Base-by-base conservation (phyloP, 2,797 vertebrate genomes). In the Enteromius thamalakanensis region DNA sequence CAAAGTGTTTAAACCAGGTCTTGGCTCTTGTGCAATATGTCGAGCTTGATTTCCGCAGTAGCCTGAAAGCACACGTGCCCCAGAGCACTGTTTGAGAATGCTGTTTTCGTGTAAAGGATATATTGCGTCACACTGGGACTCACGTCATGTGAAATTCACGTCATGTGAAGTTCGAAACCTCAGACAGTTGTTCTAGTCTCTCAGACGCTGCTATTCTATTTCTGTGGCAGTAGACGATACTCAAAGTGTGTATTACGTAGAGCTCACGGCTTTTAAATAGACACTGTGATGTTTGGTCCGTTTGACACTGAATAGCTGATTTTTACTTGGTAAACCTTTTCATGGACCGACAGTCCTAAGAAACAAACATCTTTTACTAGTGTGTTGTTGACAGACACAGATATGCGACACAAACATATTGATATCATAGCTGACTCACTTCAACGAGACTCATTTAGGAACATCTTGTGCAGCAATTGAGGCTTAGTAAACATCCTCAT, bases 341-440 rank as follows among this genome's bases (percentile, higher is more conserved):
- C 40, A 78, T 21, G 19, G 45, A 49, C 10, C 14, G 62, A 53
- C 23, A 64, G 14, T 45, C 15, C 29, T 40, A 34, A 29, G 42
- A 62, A 76, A 42, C 15, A 29, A 15, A 65, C 3, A 26, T 69
- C 34, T 40, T 70, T 23, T 42, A 60, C 17, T 53, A 80, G n/a
- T 80, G n/a, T 70, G 53, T 26, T 77, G 29, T 55, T 85, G 3
- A 74, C 32, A 26, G 58, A 49, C 12, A 40, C 26, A 19, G 55
- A 21, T 71, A 62, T 75, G 75, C 65, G 74, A 69, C 86, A 58
- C 32, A 81, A 68, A 84, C 70, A 86, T 78, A 74, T 91, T 89
- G 86, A 85, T 89, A 81, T 90, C 76, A 86, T 80, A 88, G 81
- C 53, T 90, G 89, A 91, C 79, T 53, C 84, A 83, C 10, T 72